These are phyloP conservation scores for Cranoglanis bouderius DNA, from an alignment of 2,113 vertebrate species.

Conservation along the genomic window DNA sequence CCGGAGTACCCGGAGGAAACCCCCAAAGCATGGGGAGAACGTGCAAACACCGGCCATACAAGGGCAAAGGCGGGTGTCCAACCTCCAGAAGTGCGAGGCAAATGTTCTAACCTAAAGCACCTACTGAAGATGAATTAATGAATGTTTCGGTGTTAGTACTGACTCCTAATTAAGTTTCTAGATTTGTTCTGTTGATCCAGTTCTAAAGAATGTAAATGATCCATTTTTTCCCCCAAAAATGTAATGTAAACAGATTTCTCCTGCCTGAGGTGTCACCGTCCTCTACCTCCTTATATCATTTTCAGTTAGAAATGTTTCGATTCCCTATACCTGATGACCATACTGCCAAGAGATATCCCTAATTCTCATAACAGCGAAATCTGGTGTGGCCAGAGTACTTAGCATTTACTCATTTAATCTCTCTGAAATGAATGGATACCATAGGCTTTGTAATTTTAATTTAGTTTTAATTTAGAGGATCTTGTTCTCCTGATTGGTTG, in stretches of 20 bases:
- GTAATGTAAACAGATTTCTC: not conserved
- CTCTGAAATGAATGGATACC: not conserved
- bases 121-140: too few relatives aligned
- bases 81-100: too few relatives aligned
- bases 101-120: too few relatives aligned
- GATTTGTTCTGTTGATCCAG: not conserved
- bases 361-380: not conserved
- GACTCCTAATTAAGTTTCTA: too few relatives aligned
- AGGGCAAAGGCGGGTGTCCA: too few relatives aligned
- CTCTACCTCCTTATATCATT: not conserved
- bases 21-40: too few relatives aligned
- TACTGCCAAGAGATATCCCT: not conserved
- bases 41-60: too few relatives aligned
- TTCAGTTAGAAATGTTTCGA: not conserved
- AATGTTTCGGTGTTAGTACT: not conserved
- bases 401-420: not conserved
- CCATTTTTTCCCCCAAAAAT: not conserved
- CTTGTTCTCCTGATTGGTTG: conserved; percentile 1
- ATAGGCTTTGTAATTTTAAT: too few relatives aligned
- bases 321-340: not conserved
- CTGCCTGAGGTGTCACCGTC: not conserved
- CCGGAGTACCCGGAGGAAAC: too few relatives aligned
- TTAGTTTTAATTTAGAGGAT: not conserved
- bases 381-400: not conserved
- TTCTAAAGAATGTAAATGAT: not conserved